Conservation (phyloP, 30 jellyfish, hydroid and myxozoan species). For the Catostylus mosaicus region DNA sequence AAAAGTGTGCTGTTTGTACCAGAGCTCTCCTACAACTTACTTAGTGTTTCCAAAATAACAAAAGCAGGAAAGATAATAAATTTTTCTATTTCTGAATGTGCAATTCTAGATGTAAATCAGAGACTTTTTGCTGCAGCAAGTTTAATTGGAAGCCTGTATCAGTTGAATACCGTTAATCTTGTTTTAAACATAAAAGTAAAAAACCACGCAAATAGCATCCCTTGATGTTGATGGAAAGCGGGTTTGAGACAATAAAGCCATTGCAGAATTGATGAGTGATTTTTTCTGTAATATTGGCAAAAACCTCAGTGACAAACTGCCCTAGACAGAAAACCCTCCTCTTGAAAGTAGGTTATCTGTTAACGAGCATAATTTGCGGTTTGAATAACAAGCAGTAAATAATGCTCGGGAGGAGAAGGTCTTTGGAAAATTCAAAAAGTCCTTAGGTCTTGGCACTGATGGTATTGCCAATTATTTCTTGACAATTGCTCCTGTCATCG, state of each 20-base stretch:
- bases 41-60: too few species aligned
- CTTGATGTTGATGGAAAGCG: slow-evolving; percentile 49
- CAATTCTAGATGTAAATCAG: too few species aligned
- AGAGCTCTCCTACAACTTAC: too few species aligned
- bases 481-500: not conserved
- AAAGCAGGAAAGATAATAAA: too few species aligned
- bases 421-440: slow-evolving; percentile 15
- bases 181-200: slow-evolving; percentile 20
- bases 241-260: slow-evolving; percentile 21
- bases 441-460: slow-evolving; percentile 30
- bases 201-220: slow-evolving; percentile 34
- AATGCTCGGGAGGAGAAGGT: not conserved
- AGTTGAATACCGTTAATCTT: not conserved
- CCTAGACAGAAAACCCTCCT: too few species aligned
- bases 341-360: too few species aligned
- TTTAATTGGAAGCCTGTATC: too few species aligned
- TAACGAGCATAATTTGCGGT: too few species aligned
- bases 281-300: slow-evolving; percentile 32
- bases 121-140: too few species aligned
- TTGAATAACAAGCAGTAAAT: not conserved
- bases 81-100: too few species aligned
- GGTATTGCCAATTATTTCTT: not conserved
- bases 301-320: slow-evolving; percentile 19
- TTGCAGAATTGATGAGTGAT: slow-evolving; percentile 28
- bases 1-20: too few species aligned